Percentiles rank a stretch among this genome's conserved stretches.
phyloP scores from a whole-genome alignment of 1,140 invertebrate genomes.

The Zaprionus lachaisei region DNA sequence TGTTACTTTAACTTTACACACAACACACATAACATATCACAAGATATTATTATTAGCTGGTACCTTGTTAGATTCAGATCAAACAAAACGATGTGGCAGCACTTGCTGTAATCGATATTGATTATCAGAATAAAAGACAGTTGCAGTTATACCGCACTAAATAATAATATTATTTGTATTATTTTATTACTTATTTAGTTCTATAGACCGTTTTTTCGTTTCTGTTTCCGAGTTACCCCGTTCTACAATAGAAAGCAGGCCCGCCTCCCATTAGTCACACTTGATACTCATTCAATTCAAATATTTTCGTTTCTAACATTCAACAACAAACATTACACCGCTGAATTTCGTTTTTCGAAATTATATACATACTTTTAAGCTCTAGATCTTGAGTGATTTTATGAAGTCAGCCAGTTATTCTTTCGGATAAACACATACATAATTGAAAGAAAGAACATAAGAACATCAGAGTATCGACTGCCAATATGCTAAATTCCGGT shows the following conservation, averaged over 20 bases:
- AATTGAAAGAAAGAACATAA: neutral
- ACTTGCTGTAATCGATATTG: no score
- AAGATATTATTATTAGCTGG: no score
- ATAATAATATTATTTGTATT: no score
- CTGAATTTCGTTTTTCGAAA: conserved; percentile 41
- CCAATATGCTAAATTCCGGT: conserved; percentile 38
- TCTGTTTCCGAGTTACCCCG: neutral
- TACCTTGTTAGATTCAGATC: no score
- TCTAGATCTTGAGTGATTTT: conserved; percentile 13
- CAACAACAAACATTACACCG: conserved; percentile 29
- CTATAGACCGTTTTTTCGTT: neutral
- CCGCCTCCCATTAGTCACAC: neutral
- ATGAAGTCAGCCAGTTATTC: conserved; percentile 6
- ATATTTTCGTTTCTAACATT: conserved; percentile 12
- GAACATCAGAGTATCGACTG: neutral
- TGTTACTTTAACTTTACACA: no score
- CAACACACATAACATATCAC: no score
- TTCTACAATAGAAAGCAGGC: conserved; percentile 15
- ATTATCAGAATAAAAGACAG: no score
- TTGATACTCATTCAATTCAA: neutral
- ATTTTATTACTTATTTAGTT: neutral
- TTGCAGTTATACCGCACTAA: no score
- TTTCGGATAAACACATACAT: neutral
- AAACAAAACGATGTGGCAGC: no score
- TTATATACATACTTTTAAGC: conserved; percentile 24